Conservation (phyloP, 2,797 vertebrate species). For the Sebastes cheni region DNA sequence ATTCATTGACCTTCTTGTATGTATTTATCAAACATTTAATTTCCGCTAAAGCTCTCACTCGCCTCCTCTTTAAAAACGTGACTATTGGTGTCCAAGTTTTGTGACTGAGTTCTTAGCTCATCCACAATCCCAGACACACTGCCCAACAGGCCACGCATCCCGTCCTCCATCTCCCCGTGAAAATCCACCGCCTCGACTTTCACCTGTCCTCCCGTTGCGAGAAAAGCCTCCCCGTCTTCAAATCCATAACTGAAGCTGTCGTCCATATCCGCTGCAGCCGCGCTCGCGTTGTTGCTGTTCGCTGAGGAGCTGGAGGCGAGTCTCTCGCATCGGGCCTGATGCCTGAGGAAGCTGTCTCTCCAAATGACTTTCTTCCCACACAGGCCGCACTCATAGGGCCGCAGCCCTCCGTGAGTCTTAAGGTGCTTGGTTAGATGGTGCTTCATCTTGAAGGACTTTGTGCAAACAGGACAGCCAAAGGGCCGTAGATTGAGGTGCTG, state of each 20-base stretch:
- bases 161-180: constrained; percentile 65
- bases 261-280: constrained; percentile 23
- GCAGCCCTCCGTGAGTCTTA: constrained; percentile 92
- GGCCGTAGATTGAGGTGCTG: constrained; percentile 95
- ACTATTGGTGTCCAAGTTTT: constrained; percentile 18
- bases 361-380: constrained; percentile 95
- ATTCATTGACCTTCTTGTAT: neutral
- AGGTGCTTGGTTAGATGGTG: constrained; percentile 96
- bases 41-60: constrained; percentile 66
- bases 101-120: constrained; percentile 52
- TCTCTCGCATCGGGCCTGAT: constrained; percentile 89
- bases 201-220: constrained; percentile 70
- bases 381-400: constrained; percentile 89
- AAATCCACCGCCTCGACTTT: constrained; percentile 82
- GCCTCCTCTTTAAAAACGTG: constrained; percentile 79
- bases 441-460: constrained; percentile 97
- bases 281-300: neutral
- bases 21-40: neutral
- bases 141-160: constrained; percentile 68
- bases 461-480: constrained; percentile 91
- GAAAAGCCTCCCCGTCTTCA: constrained; percentile 68
- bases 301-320: constrained; percentile 63
- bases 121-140: constrained; percentile 68
- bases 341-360: constrained; percentile 94
- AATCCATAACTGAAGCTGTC: constrained; percentile 65